Base-by-base conservation (phyloP, 2,888 invertebrate species). In the Cataglyphis cursor region DNA sequence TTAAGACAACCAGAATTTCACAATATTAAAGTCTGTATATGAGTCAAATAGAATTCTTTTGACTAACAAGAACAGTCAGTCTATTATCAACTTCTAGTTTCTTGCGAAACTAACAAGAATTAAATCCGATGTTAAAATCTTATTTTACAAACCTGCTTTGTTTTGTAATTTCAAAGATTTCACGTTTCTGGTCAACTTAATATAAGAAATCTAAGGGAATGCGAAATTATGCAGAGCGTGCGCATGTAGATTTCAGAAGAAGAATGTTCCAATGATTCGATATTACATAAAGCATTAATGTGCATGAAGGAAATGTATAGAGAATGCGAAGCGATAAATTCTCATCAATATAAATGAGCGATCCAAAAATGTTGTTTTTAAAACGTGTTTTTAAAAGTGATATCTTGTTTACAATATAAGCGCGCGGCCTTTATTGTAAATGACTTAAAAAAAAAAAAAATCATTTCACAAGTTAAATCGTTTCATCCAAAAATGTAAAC, bases 101-200 rank as follows among this genome's bases (percentile, higher is more conserved):
- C n/a, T 73, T 59, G 28, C 24, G 12, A 44, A 73, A 28, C 18
- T 21, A 3, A 41, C 51, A 21, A 15, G 15, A 35, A 21, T 57
- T 4, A 9, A 54, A 66, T 9, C 51, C 3, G 6, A 61, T n/a
- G 21, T 74, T 18, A 24, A 51, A 38, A 15, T 59, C 0, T 12
- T 38, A 48, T 10, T 38, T 78, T 31, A 12, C 21, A 21, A 12
- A 57, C 35, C 1, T 4, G 28, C 12, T 70, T 31, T 21, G 15
- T 68, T 44, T 65, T 24, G 48, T 35, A 44, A 44, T 24, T 72
- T 24, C n/a, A 15, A 5, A 44, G 18, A 3, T 41, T 44, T 57
- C 28, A 28, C 41, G 31, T n/a, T 81, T 81, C 81, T 81, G 81
- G 75, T 75, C 81, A 81, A 74, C 81, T 74, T 62, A 54, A 15